Evolutionary conservation across 37 sponge, comb jelly and placozoan genomes (phyloP).

Genomic region (Ianthella basta): DNA sequence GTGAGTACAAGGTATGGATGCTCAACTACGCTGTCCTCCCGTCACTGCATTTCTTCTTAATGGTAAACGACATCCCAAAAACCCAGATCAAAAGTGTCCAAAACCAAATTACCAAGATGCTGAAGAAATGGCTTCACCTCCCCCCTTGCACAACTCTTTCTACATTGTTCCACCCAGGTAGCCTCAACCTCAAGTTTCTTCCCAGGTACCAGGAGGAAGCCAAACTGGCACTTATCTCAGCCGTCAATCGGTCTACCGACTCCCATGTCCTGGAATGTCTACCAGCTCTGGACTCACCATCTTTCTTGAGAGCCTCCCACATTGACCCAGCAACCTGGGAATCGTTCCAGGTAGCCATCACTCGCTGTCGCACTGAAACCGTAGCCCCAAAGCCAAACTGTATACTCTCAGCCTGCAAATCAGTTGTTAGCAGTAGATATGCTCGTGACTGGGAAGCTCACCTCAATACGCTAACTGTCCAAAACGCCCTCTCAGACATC

Average conservation of each 20-base stretch:
- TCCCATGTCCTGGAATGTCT: not conserved
- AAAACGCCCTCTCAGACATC: not conserved
- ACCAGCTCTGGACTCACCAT: not conserved
- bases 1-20: constrained; percentile 18
- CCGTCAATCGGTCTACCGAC: not conserved
- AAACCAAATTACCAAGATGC: not conserved
- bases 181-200: not conserved
- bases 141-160: not conserved
- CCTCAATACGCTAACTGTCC: not conserved
- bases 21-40: not conserved
- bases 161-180: not conserved
- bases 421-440: not conserved
- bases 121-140: constrained; percentile 13
- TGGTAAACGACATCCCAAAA: constrained; percentile 18
- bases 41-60: not conserved
- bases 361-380: not conserved
- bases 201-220: not conserved
- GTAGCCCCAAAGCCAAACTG: not conserved
- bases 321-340: not conserved
- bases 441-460: not conserved
- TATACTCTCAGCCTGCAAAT: not conserved
- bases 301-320: not conserved
- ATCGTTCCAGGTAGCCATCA: not conserved
- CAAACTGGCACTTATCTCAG: not conserved
- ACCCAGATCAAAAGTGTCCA: not conserved